These are phyloP conservation scores for Hydra vulgaris DNA, from an alignment of 30 jellyfish, hydroid and myxozoan genomes.

Conservation along the genomic window DNA sequence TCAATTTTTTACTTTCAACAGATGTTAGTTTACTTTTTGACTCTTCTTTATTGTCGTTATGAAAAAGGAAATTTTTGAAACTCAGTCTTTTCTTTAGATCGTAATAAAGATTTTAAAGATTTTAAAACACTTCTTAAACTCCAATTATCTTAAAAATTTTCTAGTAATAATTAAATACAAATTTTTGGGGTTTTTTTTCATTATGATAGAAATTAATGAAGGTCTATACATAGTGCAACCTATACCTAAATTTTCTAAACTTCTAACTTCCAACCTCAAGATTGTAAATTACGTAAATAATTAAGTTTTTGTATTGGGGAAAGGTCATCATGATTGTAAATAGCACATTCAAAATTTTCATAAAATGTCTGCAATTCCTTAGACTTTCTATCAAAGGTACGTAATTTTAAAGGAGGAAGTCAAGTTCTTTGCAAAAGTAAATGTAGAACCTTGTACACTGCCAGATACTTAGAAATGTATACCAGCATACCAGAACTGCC, in stretches of 20 bases:
- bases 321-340: constrained; percentile 12
- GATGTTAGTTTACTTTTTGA: too few species aligned
- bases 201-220: constrained; percentile 32
- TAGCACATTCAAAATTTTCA: constrained; percentile 44
- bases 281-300: constrained; percentile 24
- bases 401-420: not conserved
- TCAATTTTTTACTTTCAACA: too few species aligned
- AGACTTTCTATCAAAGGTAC: constrained; percentile 8
- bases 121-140: too few species aligned
- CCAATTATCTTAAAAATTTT: too few species aligned
- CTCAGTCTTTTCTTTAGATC: too few species aligned
- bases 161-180: too few species aligned
- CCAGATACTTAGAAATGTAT: too few species aligned
- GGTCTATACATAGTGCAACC: constrained; percentile 32
- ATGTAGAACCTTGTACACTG: not conserved
- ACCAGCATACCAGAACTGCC: too few species aligned
- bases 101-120: too few species aligned
- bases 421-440: not conserved
- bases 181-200: constrained; percentile 43
- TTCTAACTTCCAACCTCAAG: constrained; percentile 30
- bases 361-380: constrained; percentile 27
- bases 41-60: too few species aligned
- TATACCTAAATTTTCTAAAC: constrained; percentile 37
- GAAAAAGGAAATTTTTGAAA: too few species aligned
- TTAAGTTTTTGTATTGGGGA: constrained; percentile 28